Evolutionary conservation across 2,113 vertebrate genomes (phyloP), one percentile per base, ranked within the genome.

Genomic region (Centropus bengalensis): DNA sequence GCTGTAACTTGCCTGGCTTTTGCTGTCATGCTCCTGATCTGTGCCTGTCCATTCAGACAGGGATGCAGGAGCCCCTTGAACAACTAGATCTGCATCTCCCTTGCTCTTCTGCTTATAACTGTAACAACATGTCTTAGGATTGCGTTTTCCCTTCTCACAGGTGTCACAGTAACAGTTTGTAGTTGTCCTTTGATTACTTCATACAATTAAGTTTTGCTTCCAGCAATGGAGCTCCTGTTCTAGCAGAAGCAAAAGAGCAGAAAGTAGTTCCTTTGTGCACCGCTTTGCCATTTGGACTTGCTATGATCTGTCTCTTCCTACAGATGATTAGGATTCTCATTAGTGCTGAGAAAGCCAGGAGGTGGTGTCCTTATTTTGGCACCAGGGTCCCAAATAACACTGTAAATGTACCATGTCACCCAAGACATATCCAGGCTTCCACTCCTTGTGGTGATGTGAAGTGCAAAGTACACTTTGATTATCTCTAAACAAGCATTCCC

Each of bases 281-380:
- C 42, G 47, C 56, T 82, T 76, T 89, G 47, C 45, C 85, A 82
- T 96, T 87, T 75, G 91, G 76, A 77, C 40, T 84, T 8, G 2
- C 38, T 68, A 77, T 23, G 66, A 36, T 64, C 69, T 28, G 5
- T 20, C 22, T 76, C 15, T 60, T 64, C 52, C 78, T 75, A 9
- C 58, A 54, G 79, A 58, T 68, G 82, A 56, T 58, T 16, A 20
- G 8, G 1, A 36, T 64, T 74, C 18, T 54, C 32, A 14, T 42
- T 1, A 30, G 7, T 6, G 27, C 71, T n/a, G 21, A 10, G 45
- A 38, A 71, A 23, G n/a, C 24, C 12, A 56, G 32, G 54, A 78
- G 38, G 54, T 5, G 2, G 17, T 52, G 42, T 49, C 33, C 12
- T 60, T 40, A 11, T 55, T 36, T 33, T 84, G 54, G 8, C 40